These are phyloP conservation scores for Calephelis virginiensis DNA, from an alignment of 1,140 invertebrate species.

Conservation along the genomic window DNA sequence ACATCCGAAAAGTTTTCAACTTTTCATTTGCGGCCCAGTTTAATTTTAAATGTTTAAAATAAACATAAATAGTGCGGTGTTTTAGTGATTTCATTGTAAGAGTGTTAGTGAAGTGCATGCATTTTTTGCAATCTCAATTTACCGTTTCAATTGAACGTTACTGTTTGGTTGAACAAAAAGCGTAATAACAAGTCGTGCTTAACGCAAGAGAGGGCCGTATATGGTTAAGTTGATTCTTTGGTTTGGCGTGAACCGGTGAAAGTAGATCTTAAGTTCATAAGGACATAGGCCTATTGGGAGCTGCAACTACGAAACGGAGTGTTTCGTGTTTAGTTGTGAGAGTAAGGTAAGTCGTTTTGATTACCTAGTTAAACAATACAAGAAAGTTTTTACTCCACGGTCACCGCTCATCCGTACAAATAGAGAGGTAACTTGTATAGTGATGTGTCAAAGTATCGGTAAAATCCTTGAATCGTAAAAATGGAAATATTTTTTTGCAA, in stretches of 20 bases:
- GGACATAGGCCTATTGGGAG: slow-evolving; percentile 51
- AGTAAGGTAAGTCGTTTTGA: slow-evolving; percentile 61
- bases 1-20: slow-evolving; percentile 67
- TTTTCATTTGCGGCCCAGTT: slow-evolving; percentile 52
- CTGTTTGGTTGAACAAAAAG: slow-evolving; percentile 70
- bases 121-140: slow-evolving; percentile 59
- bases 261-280: slow-evolving; percentile 75
- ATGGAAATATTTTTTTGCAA: too few species aligned
- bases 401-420: not conserved
- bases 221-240: slow-evolving; percentile 64
- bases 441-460: not conserved
- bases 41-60: slow-evolving; percentile 22
- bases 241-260: slow-evolving; percentile 63
- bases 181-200: slow-evolving; percentile 51
- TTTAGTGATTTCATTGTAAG: slow-evolving; percentile 44
- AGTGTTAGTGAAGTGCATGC: slow-evolving; percentile 62
- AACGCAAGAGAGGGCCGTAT: slow-evolving; percentile 64
- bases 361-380: not conserved
- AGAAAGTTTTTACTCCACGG: too few species aligned
- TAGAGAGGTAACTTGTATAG: not conserved
- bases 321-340: slow-evolving; percentile 63
- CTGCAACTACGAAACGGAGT: slow-evolving; percentile 58
- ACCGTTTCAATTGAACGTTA: slow-evolving; percentile 72
- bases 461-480: not conserved
- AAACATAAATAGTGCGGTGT: slow-evolving; percentile 44